phyloP scores from a whole-genome alignment of 2,888 invertebrate species.

The Sminthurides aquaticus region DNA sequence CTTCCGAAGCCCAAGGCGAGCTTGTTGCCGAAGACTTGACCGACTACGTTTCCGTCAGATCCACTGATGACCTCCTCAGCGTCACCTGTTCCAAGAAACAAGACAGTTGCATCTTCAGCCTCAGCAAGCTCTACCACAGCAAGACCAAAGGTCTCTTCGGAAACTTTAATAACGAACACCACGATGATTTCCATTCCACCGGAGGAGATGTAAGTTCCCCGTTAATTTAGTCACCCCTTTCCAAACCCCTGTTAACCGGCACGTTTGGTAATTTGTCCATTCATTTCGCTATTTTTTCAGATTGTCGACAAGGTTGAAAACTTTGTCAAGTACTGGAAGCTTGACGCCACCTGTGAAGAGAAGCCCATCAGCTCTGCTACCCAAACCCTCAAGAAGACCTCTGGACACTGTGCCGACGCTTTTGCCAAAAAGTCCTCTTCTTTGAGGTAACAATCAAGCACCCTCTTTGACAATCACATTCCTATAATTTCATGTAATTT shows the following conservation, averaged over 20 bases:
- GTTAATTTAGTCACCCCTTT: background rate
- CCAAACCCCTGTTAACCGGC: too few species aligned
- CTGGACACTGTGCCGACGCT: conserved; percentile 9
- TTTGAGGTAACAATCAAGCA: conserved; percentile 13
- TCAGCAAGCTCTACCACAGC: conserved; percentile 80
- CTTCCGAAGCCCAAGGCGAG: background rate
- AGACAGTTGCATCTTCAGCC: conserved; percentile 60
- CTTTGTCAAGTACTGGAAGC: conserved; percentile 23
- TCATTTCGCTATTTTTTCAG: conserved; percentile 3
- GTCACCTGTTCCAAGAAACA: conserved; percentile 58
- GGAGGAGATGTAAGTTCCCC: conserved; percentile 58
- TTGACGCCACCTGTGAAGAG: conserved; percentile 24
- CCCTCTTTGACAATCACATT: background rate
- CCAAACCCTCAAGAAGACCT: background rate
- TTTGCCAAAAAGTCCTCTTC: conserved; percentile 8
- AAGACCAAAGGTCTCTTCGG: conserved; percentile 80
- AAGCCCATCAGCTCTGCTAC: background rate
- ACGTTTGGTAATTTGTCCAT: background rate
- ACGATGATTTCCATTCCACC: conserved; percentile 70
- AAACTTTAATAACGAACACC: conserved; percentile 79
- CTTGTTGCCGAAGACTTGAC: conserved; percentile 4
- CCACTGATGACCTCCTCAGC: conserved; percentile 56
- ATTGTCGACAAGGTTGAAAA: conserved; percentile 12
- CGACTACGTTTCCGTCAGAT: conserved; percentile 44
- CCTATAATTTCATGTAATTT: conserved; percentile 1